Conservation (phyloP, 2,888 invertebrate genomes). For the Metalampra italica region DNA sequence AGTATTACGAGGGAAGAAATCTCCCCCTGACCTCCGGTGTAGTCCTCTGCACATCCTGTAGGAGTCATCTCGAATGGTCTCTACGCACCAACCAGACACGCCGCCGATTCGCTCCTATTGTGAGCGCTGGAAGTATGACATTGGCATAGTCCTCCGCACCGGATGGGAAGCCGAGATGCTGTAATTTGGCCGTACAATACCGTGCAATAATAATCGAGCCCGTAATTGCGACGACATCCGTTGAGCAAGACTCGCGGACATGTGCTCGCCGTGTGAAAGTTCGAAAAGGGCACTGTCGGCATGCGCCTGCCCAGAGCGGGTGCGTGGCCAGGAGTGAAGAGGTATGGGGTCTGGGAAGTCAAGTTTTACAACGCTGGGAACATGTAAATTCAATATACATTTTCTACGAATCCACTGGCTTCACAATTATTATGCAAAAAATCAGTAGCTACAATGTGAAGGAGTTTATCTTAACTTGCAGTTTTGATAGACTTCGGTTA, state of each 20-base stretch:
- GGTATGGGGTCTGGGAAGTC: background rate
- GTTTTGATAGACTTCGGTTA: too few species aligned
- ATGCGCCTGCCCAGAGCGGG: conserved; percentile 12
- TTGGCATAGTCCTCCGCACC: conserved; percentile 23
- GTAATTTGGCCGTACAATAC: conserved; percentile 73
- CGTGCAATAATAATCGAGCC: conserved; percentile 70
- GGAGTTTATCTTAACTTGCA: too few species aligned
- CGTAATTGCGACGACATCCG: conserved; percentile 75
- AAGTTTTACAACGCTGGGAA: too few species aligned
- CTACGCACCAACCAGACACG: too few species aligned
- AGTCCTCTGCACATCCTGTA: conserved; percentile 35
- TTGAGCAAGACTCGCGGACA: conserved; percentile 48
- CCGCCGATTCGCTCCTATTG: too few species aligned
- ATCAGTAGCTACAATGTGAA: too few species aligned
- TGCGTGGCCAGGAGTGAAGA: conserved; percentile 6
- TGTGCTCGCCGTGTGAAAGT: conserved; percentile 69
- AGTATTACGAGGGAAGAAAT: too few species aligned
- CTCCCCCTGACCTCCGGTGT: too few species aligned
- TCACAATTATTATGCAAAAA: too few species aligned
- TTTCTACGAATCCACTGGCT: too few species aligned
- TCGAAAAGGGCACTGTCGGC: conserved; percentile 45
- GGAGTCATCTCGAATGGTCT: background rate
- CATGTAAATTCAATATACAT: too few species aligned
- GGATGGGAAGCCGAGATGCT: conserved; percentile 74
- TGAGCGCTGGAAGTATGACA: background rate